Evolutionary conservation across 2,113 vertebrate species (phyloP).

Genomic region (Parus major): DNA sequence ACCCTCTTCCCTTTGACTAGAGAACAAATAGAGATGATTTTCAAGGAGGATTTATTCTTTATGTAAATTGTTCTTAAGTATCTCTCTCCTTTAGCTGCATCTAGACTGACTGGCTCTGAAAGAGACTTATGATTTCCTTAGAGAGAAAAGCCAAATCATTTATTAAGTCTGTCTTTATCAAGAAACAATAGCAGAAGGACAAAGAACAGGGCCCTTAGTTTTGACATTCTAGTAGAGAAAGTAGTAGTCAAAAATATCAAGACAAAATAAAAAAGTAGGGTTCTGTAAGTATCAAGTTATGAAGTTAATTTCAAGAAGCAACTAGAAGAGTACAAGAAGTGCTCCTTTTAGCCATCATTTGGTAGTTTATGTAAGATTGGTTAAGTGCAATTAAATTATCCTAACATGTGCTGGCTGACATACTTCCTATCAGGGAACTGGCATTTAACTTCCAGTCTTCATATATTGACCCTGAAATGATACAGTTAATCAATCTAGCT

Average conservation of each 20-base stretch:
- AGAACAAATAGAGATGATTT: conserved; percentile 68
- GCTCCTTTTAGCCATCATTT: neutral
- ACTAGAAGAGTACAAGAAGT: too few relatives aligned
- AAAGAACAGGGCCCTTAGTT: neutral
- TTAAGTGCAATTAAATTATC: neutral
- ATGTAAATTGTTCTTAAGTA: conserved; percentile 64
- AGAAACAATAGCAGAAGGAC: neutral
- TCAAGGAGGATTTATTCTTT: conserved; percentile 54
- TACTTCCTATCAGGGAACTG: neutral
- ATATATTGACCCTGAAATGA: neutral
- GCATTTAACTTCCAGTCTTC: neutral
- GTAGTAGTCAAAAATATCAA: neutral
- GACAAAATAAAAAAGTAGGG: neutral
- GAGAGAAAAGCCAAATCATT: conserved; percentile 11
- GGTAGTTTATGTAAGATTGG: neutral
- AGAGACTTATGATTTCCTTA: conserved; percentile 28
- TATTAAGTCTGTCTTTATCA: conserved; percentile 21
- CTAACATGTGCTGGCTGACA: neutral
- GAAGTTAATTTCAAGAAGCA: neutral
- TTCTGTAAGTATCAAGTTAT: neutral
- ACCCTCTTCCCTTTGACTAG: conserved; percentile 21
- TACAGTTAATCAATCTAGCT: neutral
- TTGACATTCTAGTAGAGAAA: neutral
- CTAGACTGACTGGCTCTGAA: conserved; percentile 21
- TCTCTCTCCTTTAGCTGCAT: conserved; percentile 33